A percentile compares a stretch with the other conserved stretches of the same genome.
phyloP scores from a whole-genome alignment of 2,113 vertebrate genomes.

The Apus apus region DNA sequence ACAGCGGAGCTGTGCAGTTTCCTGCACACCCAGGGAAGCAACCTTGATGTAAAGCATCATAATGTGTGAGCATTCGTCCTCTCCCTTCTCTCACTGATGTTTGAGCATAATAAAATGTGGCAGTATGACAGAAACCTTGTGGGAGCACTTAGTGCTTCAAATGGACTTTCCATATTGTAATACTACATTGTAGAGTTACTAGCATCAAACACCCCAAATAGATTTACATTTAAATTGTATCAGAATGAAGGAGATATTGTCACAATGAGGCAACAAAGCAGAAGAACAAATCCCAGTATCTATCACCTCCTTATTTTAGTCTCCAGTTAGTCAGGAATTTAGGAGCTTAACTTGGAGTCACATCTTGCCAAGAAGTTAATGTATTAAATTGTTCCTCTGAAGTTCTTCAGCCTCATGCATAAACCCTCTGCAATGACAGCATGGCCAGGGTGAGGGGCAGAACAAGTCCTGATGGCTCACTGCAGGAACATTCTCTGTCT shows the following conservation, averaged over 20 bases:
- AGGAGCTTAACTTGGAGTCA: not conserved
- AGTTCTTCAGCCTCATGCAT: not conserved
- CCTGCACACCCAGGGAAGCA: not conserved
- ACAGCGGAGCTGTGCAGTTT: not conserved
- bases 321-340: not conserved
- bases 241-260: not conserved
- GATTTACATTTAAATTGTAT: slow-evolving; percentile 36
- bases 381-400: not conserved
- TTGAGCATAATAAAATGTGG: not conserved
- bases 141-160: slow-evolving; percentile 30
- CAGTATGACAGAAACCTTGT: slow-evolving; percentile 37
- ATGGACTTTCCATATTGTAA: slow-evolving; percentile 10
- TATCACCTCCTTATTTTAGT: not conserved
- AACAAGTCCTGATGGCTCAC: not conserved
- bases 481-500: not conserved
- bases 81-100: not conserved
- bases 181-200: not conserved
- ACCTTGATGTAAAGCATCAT: not conserved
- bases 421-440: not conserved
- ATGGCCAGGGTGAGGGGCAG: fast-evolving
- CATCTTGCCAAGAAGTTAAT: not conserved
- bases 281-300: not conserved
- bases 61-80: not conserved
- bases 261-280: not conserved
- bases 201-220: not conserved